Conservation (phyloP, 2,888 invertebrate genomes). For the Rhamnusium bicolor region DNA sequence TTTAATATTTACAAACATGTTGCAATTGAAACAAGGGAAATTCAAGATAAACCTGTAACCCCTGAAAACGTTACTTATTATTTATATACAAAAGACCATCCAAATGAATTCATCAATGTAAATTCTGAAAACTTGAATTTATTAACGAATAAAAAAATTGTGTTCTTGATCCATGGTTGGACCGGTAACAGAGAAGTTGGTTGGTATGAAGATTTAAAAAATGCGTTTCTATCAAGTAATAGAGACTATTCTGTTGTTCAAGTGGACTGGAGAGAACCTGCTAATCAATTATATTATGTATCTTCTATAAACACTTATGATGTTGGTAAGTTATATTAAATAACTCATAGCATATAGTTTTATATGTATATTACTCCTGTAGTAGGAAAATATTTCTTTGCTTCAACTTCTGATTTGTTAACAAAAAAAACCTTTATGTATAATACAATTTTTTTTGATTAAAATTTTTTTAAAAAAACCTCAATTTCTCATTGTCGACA, state of each 20-base stretch:
- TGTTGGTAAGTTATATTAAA: conserved; percentile 55
- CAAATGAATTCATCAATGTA: conserved; percentile 48
- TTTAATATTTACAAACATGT: conserved; percentile 58
- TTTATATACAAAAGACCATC: conserved; percentile 52
- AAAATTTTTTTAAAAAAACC: too few species aligned
- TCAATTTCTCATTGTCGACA: too few species aligned
- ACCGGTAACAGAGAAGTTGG: conserved; percentile 50
- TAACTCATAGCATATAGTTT: too few species aligned
- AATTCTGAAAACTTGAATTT: conserved; percentile 51
- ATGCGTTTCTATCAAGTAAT: conserved; percentile 55
- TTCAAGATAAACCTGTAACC: conserved; percentile 53
- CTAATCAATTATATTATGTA: conserved; percentile 57
- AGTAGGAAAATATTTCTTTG: too few species aligned
- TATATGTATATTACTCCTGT: too few species aligned
- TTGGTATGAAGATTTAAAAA: conserved; percentile 59
- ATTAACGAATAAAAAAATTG: conserved; percentile 48
- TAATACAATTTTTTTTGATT: too few species aligned
- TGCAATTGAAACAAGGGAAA: conserved; percentile 53
- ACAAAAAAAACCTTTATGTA: too few species aligned
- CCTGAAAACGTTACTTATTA: conserved; percentile 56
- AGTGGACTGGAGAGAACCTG: conserved; percentile 61
- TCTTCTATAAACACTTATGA: conserved; percentile 60
- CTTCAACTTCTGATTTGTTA: too few species aligned
- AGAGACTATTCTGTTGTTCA: conserved; percentile 55
- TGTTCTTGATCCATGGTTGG: conserved; percentile 62